Evolutionary conservation across 2,113 vertebrate species (phyloP), one percentile per base, ranked within the genome.

Genomic region (Mandrillus leucophaeus): DNA sequence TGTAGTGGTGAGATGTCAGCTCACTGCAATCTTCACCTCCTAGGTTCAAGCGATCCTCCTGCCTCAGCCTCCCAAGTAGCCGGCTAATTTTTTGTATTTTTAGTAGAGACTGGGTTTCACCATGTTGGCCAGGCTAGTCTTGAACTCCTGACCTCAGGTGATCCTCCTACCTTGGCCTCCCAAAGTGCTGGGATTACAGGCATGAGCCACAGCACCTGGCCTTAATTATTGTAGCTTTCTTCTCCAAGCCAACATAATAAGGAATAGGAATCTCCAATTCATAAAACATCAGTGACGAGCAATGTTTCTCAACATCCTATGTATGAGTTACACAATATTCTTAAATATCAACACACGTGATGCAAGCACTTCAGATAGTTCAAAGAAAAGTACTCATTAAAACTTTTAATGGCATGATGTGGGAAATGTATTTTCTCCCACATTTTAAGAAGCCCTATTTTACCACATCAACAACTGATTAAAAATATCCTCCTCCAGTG

Each of bases 1-100:
- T 30, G 25, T 2, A 30, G 25, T 30, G 11, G 59, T 64, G 27
- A 2, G 0, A 64, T 64, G 5, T 64, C 0, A 0, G 61, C 61
- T 64, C 61, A 64, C 27, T 64, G 61, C 11, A 64, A 30, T 13
- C 4, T 64, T 27, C 27, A 30, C 25, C 11, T 64, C 61, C 61
- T 30, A 12, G 27, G 5, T 30, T 30, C 61, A 64, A 64, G 61
- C 4, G 0, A 30, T 64, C 61, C 12, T 64, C 27, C 61, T 30
- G 27, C 61, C 61, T 64, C 61, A 64, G 61, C 61, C 27, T 64
- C 61, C 27, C 11, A 0, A 64, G 8, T 64, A 64, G 61, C 61
- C 5, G 0, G 27, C 61, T 64, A 64, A 64, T 13, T 64, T 64
- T 30, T 30, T 64, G 61, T 64, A 2, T 64, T 64, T 64, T 64